Evolutionary conservation across 2,797 vertebrate genomes (phyloP), one percentile per base, ranked within the genome.

Genomic region (Buphagus erythrorhynchus): DNA sequence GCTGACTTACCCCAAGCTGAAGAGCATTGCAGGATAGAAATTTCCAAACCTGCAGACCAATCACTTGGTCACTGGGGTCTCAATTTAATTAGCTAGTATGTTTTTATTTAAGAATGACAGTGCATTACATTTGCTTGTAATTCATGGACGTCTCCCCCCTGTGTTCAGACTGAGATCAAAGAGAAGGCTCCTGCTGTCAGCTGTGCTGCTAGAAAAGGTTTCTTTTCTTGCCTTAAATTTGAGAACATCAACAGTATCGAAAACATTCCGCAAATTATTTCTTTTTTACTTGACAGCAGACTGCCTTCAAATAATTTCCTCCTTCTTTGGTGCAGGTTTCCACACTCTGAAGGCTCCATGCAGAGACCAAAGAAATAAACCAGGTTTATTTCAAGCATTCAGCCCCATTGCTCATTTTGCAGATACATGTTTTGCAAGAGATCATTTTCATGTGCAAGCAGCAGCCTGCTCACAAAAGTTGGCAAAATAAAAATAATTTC

Each of bases 31-130:
- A 48, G 63, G 43, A 51, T 28, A 48, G 77, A 92, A 54, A 87
- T 85, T 66, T 92, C 77, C 59, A 75, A 90, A 48, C 36, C 29
- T 88, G 22, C 74, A 93, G 55, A 68, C 25, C 24, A 33, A 36
- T 68, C 58, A 15, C 75, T 91, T 79, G 51, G 58, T 75, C 77
- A 65, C 67, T 16, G 54, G 36, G 72, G 83, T 86, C 81, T 87
- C 93, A 59, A 73, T 73, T 93, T 87, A 96, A 92, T 95, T 89
- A 93, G 36, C 33, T 42, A 11, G 59, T 69, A 48, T 94, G 95
- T 43, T 95, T 95, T 93, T 79, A 78, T 90, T 96, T 91, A 88
- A 95, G 80, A 76, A 69, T 93, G 94, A 88, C 77, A 90, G 71
- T 29, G 3, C 80, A 48, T 93, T 94, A 84, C 15, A 2, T 93